These are phyloP conservation scores for Phytoseiulus persimilis DNA, from an alignment of 2,888 invertebrate species.

Conservation along the genomic window DNA sequence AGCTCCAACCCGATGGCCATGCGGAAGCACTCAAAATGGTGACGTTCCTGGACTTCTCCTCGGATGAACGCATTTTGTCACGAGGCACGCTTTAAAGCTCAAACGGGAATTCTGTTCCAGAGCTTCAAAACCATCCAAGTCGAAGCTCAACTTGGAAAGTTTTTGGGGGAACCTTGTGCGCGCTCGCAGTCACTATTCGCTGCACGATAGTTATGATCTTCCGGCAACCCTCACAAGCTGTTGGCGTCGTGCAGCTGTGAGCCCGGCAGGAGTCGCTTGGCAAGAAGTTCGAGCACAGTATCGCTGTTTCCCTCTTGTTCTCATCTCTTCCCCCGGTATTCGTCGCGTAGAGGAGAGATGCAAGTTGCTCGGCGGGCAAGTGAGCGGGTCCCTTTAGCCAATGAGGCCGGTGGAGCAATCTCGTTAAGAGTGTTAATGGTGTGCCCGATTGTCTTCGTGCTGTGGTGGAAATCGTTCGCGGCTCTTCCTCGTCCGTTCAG, in stretches of 20 bases:
- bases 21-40: too few species aligned
- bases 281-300: background rate
- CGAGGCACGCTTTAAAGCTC: too few species aligned
- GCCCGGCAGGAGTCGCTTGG: background rate
- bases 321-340: too few species aligned
- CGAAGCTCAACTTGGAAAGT: too few species aligned
- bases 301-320: background rate
- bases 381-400: background rate
- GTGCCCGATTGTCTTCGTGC: slow-evolving; percentile 17
- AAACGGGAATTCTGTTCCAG: too few species aligned
- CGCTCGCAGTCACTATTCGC: too few species aligned
- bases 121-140: too few species aligned
- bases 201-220: too few species aligned
- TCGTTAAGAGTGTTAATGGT: slow-evolving; percentile 39
- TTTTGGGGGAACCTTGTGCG: too few species aligned
- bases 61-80: too few species aligned
- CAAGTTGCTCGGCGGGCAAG: background rate
- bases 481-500: background rate
- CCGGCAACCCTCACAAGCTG: background rate
- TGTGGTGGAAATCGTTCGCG: background rate
- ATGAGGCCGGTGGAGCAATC: slow-evolving; percentile 12
- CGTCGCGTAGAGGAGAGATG: background rate
- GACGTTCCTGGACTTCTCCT: too few species aligned
- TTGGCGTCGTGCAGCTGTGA: background rate
- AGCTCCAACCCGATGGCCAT: too few species aligned